Evolutionary conservation across 2,113 vertebrate genomes (phyloP), one percentile per base, ranked within the genome.

Genomic region (Sardina pilchardus): DNA sequence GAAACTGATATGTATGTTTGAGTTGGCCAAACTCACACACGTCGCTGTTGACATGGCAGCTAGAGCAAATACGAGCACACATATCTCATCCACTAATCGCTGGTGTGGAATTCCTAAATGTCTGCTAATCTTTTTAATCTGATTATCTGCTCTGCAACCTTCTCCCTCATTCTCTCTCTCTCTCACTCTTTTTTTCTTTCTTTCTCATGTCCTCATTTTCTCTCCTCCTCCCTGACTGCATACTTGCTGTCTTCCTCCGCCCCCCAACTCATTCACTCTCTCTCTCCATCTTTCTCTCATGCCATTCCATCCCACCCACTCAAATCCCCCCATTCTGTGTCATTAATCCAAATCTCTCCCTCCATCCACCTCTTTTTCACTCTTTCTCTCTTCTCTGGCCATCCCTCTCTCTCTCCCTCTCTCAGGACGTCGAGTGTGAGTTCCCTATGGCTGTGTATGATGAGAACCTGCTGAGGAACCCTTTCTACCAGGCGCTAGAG

Each of bases 401-500:
- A 17, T 63, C 19, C 34, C 14, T 48, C 48, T 21, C 34, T 80
- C 10, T 21, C 9, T 87, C 53, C 85, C 17, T 53, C 39, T n/a
- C 83, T 1, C 84, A 94, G 93, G 91, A 88, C 83, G 87, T 85
- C 47, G 92, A 92, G 88, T 84, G 87, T 56, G 86, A 91, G 93
- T 93, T 95, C 96, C 97, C 92, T 95, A 99, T 99, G 98, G 98
- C 97, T 95, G 92, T 97, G 84, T 99, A 99, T 96, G 98, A 99
- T 95, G 98, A 99, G 94, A 96, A 99, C 92, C 95, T 99, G 92
- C 92, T 96, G 93, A 99, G 95, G 93, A 99, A 99, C 87, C 96
- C 96, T 59, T 99, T 99, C 93, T 99, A 98, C 93, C 83, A 97
- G 94, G 95, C 97, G 34, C 92, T 99, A 90, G 96, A 97, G 91